Conservation (phyloP, 2,888 invertebrate species). For the Thelaira solivaga region DNA sequence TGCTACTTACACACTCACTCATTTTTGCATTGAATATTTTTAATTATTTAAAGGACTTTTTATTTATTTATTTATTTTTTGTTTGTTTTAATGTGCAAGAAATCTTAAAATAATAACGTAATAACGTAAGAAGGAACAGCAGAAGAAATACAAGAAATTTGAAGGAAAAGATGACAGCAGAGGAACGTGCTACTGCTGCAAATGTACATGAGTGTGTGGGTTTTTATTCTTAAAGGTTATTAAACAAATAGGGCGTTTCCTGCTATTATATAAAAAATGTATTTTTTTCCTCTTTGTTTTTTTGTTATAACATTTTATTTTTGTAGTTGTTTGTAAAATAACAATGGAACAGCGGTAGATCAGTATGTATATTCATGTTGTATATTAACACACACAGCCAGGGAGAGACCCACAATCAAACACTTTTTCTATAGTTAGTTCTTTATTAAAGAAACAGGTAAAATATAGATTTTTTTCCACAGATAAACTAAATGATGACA, state of each 20-base stretch:
- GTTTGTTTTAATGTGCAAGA: no score
- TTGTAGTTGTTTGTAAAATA: conserved; percentile 20
- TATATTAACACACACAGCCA: background rate
- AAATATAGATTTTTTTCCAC: conserved; percentile 39
- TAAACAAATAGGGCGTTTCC: conserved; percentile 61
- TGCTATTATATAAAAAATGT: conserved; percentile 51
- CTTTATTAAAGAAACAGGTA: conserved; percentile 15
- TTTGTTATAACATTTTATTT: background rate
- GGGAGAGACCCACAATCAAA: background rate
- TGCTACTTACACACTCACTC: background rate
- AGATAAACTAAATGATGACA: conserved; percentile 35
- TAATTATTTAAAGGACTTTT: no score
- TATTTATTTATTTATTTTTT: no score
- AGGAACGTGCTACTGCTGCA: conserved; percentile 45
- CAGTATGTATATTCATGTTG: no score
- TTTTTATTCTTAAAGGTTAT: conserved; percentile 40
- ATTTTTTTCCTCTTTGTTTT: background rate
- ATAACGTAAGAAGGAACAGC: background rate
- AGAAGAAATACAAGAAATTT: conserved; percentile 4
- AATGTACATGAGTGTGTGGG: conserved; percentile 27
- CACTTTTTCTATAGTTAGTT: background rate
- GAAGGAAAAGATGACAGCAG: conserved; percentile 40
- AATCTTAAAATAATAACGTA: no score
- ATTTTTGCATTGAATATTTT: no score
- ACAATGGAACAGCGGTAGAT: conserved; percentile 39